Evolutionary conservation across 2,797 vertebrate genomes (phyloP).

Genomic region (Neoniphon sammara): DNA sequence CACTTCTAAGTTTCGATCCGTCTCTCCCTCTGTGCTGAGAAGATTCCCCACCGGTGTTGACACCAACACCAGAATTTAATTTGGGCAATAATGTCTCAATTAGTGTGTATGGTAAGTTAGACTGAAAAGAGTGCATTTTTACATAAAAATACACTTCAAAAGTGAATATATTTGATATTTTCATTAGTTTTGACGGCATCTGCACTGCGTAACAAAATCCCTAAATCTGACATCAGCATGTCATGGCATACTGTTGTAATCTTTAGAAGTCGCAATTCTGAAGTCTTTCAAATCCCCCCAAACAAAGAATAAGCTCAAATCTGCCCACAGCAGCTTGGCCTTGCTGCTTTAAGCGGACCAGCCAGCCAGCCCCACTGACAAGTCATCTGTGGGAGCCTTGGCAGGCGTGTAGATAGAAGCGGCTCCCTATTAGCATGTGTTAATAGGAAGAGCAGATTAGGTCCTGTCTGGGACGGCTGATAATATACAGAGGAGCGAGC

Average conservation of each 20-base stretch:
- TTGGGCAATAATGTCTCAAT: background rate
- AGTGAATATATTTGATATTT: slow-evolving; percentile 21
- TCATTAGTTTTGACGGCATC: slow-evolving; percentile 43
- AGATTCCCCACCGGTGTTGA: no score
- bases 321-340: slow-evolving; percentile 58
- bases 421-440: slow-evolving; percentile 72
- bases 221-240: slow-evolving; percentile 55
- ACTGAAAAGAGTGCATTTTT: background rate
- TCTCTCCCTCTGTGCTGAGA: no score
- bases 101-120: background rate
- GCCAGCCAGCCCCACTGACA: slow-evolving; percentile 29
- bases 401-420: slow-evolving; percentile 55
- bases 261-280: slow-evolving; percentile 44
- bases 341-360: slow-evolving; percentile 16
- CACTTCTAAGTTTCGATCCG: no score
- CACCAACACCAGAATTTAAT: no score
- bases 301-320: slow-evolving; percentile 58
- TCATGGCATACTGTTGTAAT: slow-evolving; percentile 53
- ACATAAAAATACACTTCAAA: background rate
- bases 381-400: slow-evolving; percentile 57
- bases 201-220: slow-evolving; percentile 32
- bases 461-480: slow-evolving; percentile 72
- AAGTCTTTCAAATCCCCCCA: slow-evolving; percentile 57
- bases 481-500: slow-evolving; percentile 61
- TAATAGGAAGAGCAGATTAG: slow-evolving; percentile 79